Conservation (phyloP, 2,797 vertebrate species). For the Podargus strigoides region DNA sequence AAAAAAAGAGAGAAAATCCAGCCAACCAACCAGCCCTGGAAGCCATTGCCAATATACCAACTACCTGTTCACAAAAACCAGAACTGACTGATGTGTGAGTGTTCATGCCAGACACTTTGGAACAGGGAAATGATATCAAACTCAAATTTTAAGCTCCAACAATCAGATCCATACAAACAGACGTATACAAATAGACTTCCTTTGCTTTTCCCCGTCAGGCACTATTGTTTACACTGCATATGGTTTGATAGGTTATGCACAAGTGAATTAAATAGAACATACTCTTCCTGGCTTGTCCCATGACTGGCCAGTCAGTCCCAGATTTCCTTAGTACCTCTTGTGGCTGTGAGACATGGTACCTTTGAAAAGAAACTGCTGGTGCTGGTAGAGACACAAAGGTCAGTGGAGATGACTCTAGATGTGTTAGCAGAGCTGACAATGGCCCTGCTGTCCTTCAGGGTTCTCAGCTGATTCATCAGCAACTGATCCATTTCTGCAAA, state of each 20-base stretch:
- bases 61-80: neutral
- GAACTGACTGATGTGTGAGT: neutral
- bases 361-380: neutral
- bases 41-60: neutral
- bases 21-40: neutral
- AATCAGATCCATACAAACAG: too few species aligned
- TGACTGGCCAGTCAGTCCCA: accelerated
- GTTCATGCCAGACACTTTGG: neutral
- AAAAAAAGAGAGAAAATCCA: neutral
- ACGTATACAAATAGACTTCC: too few species aligned
- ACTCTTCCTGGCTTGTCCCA: neutral
- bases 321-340: neutral
- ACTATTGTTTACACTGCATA: neutral
- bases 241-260: neutral
- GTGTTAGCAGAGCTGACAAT: neutral
- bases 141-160: neutral
- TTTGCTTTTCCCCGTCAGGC: neutral
- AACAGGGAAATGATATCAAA: neutral
- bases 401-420: neutral
- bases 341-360: neutral
- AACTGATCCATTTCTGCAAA: neutral
- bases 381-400: neutral
- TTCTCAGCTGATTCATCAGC: neutral
- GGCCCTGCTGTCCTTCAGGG: accelerated
- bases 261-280: neutral